A percentile compares a stretch with the other conserved stretches of the same genome.
Conservation (phyloP, 2,888 invertebrate genomes). For the Lasioglossum marginatum region DNA sequence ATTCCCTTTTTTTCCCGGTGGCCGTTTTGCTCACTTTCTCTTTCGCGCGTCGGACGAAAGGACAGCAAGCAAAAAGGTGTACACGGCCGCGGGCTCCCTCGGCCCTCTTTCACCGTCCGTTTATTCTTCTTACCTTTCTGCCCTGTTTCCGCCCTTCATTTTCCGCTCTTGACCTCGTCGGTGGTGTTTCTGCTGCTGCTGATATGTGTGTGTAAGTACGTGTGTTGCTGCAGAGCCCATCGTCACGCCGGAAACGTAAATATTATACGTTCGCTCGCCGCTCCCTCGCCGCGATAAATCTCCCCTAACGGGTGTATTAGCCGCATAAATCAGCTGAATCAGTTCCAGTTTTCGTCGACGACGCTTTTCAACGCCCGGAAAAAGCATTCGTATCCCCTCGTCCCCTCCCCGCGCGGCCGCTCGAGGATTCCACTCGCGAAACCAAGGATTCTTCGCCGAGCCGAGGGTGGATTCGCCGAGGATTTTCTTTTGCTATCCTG, state of each 20-base stretch:
- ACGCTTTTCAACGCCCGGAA: constrained; percentile 1
- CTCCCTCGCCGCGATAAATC: constrained; percentile 49
- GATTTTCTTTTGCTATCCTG: constrained; percentile 3
- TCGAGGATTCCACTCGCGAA: neutral
- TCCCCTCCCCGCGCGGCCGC: neutral
- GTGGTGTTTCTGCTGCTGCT: neutral
- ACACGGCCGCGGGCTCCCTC: constrained; percentile 43
- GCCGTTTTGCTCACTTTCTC: constrained; percentile 3
- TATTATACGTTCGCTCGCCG: constrained; percentile 54
- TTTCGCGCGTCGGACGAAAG: constrained; percentile 43
- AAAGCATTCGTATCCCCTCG: neutral
- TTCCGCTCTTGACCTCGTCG: constrained; percentile 58
- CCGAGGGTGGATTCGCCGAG: constrained; percentile 2
- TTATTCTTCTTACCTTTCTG: constrained; percentile 40
- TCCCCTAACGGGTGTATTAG: constrained; percentile 52
- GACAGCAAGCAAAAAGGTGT: constrained; percentile 54
- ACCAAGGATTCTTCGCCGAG: neutral
- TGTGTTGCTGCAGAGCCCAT: neutral
- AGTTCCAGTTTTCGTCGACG: constrained; percentile 33
- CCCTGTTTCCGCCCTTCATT: constrained; percentile 40
- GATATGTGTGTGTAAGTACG: neutral
- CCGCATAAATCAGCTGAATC: constrained; percentile 47
- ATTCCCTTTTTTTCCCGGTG: neutral
- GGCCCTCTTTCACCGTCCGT: constrained; percentile 32
- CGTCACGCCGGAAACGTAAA: constrained; percentile 60